Base-by-base conservation (phyloP, 2,797 vertebrate genomes). In the Petrocephalus sullivani region DNA sequence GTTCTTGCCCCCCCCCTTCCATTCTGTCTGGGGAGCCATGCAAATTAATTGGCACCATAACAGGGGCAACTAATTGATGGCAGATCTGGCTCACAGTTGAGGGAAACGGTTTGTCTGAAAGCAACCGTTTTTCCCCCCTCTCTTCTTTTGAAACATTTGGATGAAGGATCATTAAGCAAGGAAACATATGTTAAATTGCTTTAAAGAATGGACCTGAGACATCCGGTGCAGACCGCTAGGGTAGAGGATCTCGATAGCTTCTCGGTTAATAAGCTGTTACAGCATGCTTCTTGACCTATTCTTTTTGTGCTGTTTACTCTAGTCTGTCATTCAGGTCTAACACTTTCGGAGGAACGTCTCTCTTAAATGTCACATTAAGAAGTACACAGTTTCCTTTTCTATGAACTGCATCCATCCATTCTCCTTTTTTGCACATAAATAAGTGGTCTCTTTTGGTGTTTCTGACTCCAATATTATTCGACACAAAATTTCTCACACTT, bases 31-130 rank as follows among this genome's bases (percentile, higher is more conserved):
- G 58, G 54, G 81, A 51, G 46, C 33, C 87, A 64, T 90, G 85
- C 87, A 91, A 92, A 92, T 89, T 86, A 88, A 88, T 88, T 83
- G 67, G 85, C 23, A 71, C 82, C 54, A 82, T 54, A 14, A 78
- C 4, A 49, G 67, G 60, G 84, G 41, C 71, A 78, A 87, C 84
- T 88, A 90, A 91, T 88, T 89, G 87, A 91, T 87, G 83, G 61
- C 88, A 87, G 7, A 23, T 53, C 86, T 6, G 23, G 85, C 83
- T 87, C 57, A 54, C 88, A 86, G 86, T 89, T 53, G 89, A 71
- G 51, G 90, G 46, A 89, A 89, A 78, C 67, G 21, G 12, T 21
- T 37, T 81, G 8, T 83, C 37, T 61, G 51, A 49, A 75, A 75
- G 83, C 64, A 88, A 8, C 41, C 78, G 37, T 58, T 86, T 51